Conservation (phyloP, 1,140 invertebrate genomes). For the Globodera rostochiensis region DNA sequence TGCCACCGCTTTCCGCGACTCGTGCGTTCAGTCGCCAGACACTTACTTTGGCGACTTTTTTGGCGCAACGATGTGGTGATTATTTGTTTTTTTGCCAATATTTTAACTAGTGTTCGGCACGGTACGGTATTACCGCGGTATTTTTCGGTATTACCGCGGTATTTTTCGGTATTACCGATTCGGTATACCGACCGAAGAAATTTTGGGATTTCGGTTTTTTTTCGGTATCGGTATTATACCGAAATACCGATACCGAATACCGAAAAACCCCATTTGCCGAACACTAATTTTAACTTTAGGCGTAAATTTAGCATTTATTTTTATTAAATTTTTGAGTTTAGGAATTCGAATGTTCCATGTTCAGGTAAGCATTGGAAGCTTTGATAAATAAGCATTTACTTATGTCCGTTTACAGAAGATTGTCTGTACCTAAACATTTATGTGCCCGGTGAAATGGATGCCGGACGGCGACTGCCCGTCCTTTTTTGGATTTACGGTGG, state of each 20-base stretch:
- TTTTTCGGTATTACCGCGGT: too few species aligned
- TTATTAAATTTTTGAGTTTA: not conserved
- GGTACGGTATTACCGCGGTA: too few species aligned
- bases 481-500: constrained; percentile 90
- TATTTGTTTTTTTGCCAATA: not conserved
- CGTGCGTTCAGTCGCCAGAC: constrained; percentile 49
- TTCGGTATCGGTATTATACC: too few species aligned
- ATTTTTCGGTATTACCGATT: too few species aligned
- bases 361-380: constrained; percentile 68
- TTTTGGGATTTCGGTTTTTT: too few species aligned
- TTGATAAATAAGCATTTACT: constrained; percentile 69
- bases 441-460: constrained; percentile 69
- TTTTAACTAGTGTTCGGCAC: too few species aligned
- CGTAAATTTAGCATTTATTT: not conserved
- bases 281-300: not conserved
- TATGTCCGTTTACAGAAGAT: constrained; percentile 75
- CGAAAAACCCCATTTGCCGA: too few species aligned
- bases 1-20: constrained; percentile 71
- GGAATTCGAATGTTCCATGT: constrained; percentile 26
- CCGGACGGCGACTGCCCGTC: constrained; percentile 69
- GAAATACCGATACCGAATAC: too few species aligned
- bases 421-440: constrained; percentile 89
- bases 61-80: constrained; percentile 78
- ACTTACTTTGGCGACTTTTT: constrained; percentile 68
- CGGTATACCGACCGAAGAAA: too few species aligned